These are phyloP conservation scores for Urocynchramus pylzowi DNA, from an alignment of 2,113 vertebrate species.

Conservation along the genomic window DNA sequence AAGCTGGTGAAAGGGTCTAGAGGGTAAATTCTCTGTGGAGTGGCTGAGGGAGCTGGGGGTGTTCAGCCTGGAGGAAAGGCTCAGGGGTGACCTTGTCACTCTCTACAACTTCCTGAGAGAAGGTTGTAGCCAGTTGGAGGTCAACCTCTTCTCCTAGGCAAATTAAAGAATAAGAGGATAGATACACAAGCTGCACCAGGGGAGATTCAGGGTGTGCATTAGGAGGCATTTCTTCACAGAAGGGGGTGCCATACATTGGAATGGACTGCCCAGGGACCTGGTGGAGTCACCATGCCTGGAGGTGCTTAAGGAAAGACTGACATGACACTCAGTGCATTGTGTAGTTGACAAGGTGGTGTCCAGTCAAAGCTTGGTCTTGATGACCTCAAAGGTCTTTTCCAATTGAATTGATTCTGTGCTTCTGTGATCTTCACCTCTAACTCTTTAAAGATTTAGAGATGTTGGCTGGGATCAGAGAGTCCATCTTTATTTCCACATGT, in stretches of 20 bases:
- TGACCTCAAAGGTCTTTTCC: background rate
- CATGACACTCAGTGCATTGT: rapidly evolving
- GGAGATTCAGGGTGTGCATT: background rate
- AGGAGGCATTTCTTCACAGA: background rate
- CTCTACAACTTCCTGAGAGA: background rate
- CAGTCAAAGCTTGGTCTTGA: background rate
- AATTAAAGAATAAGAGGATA: background rate
- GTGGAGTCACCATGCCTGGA: background rate
- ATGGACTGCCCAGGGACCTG: rapidly evolving
- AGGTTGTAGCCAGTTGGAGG: background rate
- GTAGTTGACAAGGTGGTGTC: background rate
- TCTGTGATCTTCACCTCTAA: background rate
- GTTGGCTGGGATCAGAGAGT: background rate
- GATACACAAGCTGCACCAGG: background rate
- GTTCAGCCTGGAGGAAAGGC: background rate
- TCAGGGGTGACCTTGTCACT: background rate
- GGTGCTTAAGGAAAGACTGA: background rate
- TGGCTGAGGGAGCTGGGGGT: background rate
- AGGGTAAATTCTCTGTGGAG: background rate
- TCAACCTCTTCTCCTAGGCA: background rate
- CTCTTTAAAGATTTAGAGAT: background rate
- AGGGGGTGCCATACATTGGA: background rate
- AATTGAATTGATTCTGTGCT: background rate
- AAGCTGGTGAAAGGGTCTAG: background rate
- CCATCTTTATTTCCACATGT: background rate